Percentiles rank a stretch among this genome's conserved stretches.
Evolutionary conservation across 2,797 vertebrate genomes (phyloP).

Genomic region (Channa striata): DNA sequence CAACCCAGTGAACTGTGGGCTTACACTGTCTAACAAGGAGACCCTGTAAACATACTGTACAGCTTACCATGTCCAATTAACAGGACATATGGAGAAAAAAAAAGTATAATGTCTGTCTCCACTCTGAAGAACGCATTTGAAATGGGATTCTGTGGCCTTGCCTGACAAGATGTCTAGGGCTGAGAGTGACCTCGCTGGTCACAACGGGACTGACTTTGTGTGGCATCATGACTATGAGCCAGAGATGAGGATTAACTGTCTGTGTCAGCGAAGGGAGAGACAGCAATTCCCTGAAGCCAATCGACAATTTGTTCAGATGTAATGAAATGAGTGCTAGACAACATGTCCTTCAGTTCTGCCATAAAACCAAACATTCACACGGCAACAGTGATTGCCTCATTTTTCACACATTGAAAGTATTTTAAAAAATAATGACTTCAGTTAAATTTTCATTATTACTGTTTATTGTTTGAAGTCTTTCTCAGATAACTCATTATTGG

Average conservation of each 20-base stretch:
- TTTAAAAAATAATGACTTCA: constrained; percentile 17
- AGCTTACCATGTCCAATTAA: constrained; percentile 44
- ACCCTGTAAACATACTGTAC: constrained; percentile 23
- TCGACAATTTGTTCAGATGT: constrained; percentile 60
- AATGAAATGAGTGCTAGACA: constrained; percentile 48
- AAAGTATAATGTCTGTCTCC: neutral
- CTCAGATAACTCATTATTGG: neutral
- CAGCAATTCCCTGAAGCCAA: constrained; percentile 51
- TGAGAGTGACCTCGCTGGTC: constrained; percentile 43
- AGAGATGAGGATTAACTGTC: constrained; percentile 71
- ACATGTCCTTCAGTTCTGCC: constrained; percentile 19
- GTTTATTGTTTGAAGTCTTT: constrained; percentile 9
- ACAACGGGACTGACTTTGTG: constrained; percentile 52
- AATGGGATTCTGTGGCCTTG: constrained; percentile 32
- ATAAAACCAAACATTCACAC: constrained; percentile 39
- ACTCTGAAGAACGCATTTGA: constrained; percentile 20
- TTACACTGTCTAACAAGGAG: constrained; percentile 7
- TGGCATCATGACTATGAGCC: constrained; percentile 63
- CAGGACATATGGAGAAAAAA: neutral
- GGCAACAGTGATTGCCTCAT: constrained; percentile 27
- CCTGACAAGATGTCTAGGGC: constrained; percentile 1
- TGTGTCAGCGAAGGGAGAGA: constrained; percentile 49
- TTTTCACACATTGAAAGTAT: constrained; percentile 27
- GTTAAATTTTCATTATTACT: constrained; percentile 12
- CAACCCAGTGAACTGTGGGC: neutral